phyloP scores from a whole-genome alignment of 2,797 vertebrate genomes.

The Petrocephalus schoutedeni region DNA sequence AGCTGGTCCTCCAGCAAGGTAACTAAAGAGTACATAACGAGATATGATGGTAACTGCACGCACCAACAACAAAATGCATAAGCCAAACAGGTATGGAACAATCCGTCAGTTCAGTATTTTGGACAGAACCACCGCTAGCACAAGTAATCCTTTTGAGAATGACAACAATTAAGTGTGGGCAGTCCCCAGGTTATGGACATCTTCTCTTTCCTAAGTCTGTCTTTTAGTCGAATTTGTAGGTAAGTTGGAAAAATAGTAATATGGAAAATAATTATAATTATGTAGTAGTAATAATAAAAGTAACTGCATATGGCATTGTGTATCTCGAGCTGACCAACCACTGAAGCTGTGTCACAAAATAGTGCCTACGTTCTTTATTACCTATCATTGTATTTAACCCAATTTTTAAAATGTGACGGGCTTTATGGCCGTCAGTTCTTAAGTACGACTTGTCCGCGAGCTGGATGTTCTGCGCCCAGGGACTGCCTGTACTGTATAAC shows the following conservation, averaged over 20 bases:
- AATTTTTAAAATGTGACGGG: no score
- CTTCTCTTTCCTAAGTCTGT: background rate
- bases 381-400: no score
- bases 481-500: background rate
- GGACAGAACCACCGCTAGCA: background rate
- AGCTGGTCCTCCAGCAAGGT: background rate
- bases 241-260: no score
- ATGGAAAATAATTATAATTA: no score
- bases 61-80: no score
- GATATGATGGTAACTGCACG: background rate
- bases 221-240: background rate
- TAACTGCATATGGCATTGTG: background rate
- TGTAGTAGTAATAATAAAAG: background rate
- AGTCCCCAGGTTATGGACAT: background rate
- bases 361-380: background rate
- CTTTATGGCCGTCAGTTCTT: background rate
- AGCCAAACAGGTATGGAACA: no score
- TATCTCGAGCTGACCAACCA: background rate
- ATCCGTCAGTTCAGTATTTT: background rate
- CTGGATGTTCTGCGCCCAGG: background rate
- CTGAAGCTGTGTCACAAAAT: background rate
- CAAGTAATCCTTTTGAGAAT: background rate
- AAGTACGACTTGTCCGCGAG: background rate
- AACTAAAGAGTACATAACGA: background rate
- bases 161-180: background rate